A percentile compares a stretch with the other conserved stretches of the same genome.
These are phyloP conservation scores for Orientallactaga sibirica DNA, from an alignment of 2,797 vertebrate species.

Conservation along the genomic window DNA sequence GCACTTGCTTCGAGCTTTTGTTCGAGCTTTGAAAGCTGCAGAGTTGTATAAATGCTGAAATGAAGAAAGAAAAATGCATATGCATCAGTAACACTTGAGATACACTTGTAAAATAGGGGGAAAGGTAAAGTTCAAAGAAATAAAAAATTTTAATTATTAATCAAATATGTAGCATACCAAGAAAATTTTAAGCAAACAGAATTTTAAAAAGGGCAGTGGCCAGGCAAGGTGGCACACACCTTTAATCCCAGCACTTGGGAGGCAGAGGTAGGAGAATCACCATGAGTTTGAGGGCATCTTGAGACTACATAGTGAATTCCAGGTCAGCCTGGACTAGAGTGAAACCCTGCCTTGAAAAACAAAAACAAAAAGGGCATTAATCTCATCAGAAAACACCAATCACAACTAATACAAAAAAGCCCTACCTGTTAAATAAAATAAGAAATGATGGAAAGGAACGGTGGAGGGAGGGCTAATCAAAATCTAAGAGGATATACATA, in stretches of 20 bases:
- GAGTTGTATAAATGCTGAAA: conserved; percentile 98
- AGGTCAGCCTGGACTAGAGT: too few species aligned
- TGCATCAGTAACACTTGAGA: neutral
- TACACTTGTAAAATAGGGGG: neutral
- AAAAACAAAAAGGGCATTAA: neutral
- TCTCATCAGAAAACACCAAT: conserved; percentile 10
- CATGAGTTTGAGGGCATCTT: too few species aligned
- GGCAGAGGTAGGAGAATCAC: too few species aligned
- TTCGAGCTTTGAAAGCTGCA: conserved; percentile 98
- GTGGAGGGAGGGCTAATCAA: too few species aligned
- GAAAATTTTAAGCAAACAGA: neutral
- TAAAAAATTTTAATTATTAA: neutral
- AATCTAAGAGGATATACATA: too few species aligned
- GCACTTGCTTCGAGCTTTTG: conserved; percentile 98
- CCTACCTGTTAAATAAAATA: neutral
- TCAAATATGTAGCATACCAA: neutral
- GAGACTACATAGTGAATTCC: too few species aligned
- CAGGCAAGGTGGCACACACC: too few species aligned
- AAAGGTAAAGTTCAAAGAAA: neutral
- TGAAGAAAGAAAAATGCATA: conserved; percentile 60
- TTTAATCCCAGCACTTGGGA: too few species aligned
- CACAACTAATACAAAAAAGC: neutral
- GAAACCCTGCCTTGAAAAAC: too few species aligned
- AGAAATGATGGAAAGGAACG: neutral
- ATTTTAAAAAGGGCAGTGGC: too few species aligned